Evolutionary conservation across 2,888 invertebrate genomes (phyloP).

Genomic region (Eucera pruinosa): DNA sequence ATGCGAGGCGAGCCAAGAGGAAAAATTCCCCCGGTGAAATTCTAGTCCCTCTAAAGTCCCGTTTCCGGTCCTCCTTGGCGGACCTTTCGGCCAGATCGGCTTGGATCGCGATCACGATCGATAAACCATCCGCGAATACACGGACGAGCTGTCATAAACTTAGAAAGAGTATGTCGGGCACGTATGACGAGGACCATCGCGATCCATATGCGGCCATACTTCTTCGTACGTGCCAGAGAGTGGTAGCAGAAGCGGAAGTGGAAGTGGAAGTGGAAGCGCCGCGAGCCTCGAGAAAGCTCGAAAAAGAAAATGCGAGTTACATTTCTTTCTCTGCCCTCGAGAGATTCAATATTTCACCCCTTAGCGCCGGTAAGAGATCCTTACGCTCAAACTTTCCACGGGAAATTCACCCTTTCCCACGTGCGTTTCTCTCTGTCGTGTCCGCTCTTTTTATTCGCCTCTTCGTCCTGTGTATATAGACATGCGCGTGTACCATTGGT

Average conservation of each 20-base stretch:
- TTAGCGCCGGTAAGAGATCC: conserved; percentile 57
- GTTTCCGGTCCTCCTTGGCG: neutral
- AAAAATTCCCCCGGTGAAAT: conserved; percentile 18
- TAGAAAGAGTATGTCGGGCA: conserved; percentile 56
- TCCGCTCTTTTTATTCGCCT: neutral
- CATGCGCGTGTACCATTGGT: neutral
- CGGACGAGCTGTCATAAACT: conserved; percentile 57
- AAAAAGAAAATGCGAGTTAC: conserved; percentile 63
- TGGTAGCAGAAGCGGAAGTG: neutral
- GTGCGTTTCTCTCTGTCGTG: conserved; percentile 3
- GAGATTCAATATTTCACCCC: conserved; percentile 66
- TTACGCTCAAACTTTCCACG: conserved; percentile 53
- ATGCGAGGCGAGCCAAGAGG: neutral
- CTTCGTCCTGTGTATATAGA: neutral
- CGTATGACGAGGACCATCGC: conserved; percentile 61
- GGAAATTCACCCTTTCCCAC: conserved; percentile 49
- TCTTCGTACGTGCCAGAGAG: conserved; percentile 35
- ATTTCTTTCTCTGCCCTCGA: conserved; percentile 53
- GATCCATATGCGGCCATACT: conserved; percentile 55
- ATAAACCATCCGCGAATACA: conserved; percentile 49
- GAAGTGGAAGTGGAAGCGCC: conserved; percentile 4
- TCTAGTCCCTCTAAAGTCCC: conserved; percentile 4
- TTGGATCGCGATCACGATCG: conserved; percentile 35
- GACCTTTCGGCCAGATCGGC: conserved; percentile 31
- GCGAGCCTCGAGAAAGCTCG: conserved; percentile 26